Percentiles rank a stretch among this genome's conserved stretches.
Conservation (phyloP, 2,888 invertebrate genomes). For the Caenorhabditis sp. region DNA sequence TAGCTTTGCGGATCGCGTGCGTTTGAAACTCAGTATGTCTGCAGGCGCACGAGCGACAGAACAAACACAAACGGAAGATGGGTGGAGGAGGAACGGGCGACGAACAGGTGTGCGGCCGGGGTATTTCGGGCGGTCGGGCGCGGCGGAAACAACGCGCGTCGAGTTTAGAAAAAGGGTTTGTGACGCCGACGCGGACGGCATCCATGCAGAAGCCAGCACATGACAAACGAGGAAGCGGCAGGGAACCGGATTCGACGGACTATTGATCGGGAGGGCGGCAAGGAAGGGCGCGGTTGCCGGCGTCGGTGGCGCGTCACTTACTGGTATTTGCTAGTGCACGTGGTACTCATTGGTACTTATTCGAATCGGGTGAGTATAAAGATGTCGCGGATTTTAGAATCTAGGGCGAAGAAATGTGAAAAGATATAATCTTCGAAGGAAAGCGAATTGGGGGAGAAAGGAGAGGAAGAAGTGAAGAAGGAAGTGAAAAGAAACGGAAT, state of each 20-base stretch:
- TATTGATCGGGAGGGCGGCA: conserved; percentile 47
- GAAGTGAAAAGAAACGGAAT: not conserved
- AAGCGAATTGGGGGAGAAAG: conserved; percentile 16
- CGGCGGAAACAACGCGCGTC: not conserved
- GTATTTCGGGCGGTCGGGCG: conserved; percentile 13
- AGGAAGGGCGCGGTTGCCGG: conserved; percentile 20
- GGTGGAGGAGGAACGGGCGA: conserved; percentile 22
- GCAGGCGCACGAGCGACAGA: conserved; percentile 51
- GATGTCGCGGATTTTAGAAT: conserved; percentile 18
- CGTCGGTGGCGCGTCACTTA: not conserved
- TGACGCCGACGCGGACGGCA: conserved; percentile 19
- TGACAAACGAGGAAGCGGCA: conserved; percentile 14
- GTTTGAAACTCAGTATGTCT: conserved; percentile 50
- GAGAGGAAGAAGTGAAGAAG: conserved; percentile 1
- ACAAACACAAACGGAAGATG: conserved; percentile 43
- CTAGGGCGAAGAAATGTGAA: conserved; percentile 25
- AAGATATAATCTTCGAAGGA: not conserved
- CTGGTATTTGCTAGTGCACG: not conserved
- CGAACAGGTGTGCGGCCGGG: conserved; percentile 52
- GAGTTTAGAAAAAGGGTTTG: conserved; percentile 31
- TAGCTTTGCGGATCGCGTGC: conserved; percentile 27
- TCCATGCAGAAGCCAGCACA: conserved; percentile 32
- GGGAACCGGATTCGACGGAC: conserved; percentile 56
- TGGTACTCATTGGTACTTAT: not conserved
- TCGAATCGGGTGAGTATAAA: not conserved